phyloP scores from a whole-genome alignment of 37 sponge, comb jelly and placozoan species.

The Beroe ovata region DNA sequence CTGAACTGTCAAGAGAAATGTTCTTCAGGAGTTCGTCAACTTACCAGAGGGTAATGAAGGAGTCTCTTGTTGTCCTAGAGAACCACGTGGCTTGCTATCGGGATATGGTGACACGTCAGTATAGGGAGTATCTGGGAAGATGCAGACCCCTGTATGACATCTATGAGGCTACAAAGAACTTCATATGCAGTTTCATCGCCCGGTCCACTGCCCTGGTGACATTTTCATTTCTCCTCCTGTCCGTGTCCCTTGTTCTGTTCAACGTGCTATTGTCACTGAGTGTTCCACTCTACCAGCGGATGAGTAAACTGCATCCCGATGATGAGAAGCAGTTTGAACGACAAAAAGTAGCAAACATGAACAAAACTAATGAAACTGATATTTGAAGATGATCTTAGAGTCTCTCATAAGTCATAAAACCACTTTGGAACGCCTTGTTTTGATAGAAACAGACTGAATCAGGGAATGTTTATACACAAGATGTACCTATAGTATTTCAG shows the following conservation, averaged over 20 bases:
- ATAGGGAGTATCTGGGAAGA: background rate
- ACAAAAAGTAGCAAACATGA: too few relatives aligned
- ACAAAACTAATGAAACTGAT: too few relatives aligned
- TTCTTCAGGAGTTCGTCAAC: background rate
- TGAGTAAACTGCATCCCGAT: background rate
- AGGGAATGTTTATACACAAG: too few relatives aligned
- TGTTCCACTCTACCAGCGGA: background rate
- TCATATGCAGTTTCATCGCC: background rate
- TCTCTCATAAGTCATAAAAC: too few relatives aligned
- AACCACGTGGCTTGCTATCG: background rate
- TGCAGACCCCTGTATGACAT: constrained; percentile 4
- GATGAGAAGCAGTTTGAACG: background rate
- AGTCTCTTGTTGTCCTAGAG: background rate
- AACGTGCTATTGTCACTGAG: background rate
- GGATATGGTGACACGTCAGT: background rate
- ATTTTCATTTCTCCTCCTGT: background rate
- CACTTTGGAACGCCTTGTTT: too few relatives aligned
- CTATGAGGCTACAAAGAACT: background rate
- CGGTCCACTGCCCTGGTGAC: background rate
- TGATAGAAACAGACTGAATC: too few relatives aligned
- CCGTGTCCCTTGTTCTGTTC: background rate
- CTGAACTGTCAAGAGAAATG: background rate
- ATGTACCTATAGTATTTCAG: too few relatives aligned
- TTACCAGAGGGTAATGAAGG: background rate
- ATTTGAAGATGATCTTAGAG: too few relatives aligned